Percentiles rank a stretch among this genome's conserved stretches.
These are phyloP conservation scores for Chionomys nivalis DNA, from an alignment of 2,113 vertebrate genomes.

Conservation along the genomic window DNA sequence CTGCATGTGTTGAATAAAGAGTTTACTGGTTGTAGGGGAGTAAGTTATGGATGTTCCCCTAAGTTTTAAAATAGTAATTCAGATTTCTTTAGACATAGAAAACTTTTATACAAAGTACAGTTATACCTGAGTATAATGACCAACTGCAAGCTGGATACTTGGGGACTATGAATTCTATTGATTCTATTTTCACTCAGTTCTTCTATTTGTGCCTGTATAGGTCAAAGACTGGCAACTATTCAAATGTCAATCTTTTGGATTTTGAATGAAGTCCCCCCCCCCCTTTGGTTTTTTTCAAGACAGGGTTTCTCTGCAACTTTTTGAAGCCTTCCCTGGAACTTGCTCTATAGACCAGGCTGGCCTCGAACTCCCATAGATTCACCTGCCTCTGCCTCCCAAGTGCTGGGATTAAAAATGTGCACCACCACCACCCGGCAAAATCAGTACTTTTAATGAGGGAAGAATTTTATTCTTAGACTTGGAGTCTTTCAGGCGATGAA, in stretches of 20 bases:
- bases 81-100: conserved; percentile 51
- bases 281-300: too few species aligned
- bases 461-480: conserved; percentile 27
- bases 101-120: background rate
- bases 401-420: too few species aligned
- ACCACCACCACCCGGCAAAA: too few species aligned
- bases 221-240: background rate
- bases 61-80: conserved; percentile 36
- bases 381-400: too few species aligned
- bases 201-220: conserved; percentile 20
- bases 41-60: background rate
- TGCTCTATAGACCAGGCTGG: too few species aligned
- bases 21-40: background rate
- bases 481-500: background rate
- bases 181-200: conserved; percentile 9
- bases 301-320: too few species aligned
- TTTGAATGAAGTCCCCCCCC: conserved; percentile 17
- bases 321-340: too few species aligned
- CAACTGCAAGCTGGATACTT: conserved; percentile 33
- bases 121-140: background rate
- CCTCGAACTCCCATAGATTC: too few species aligned
- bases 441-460: background rate
- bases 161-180: background rate
- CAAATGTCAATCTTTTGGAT: background rate
- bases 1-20: conserved; percentile 59